Base-by-base conservation (phyloP, 2,888 invertebrate genomes). In the Podotricha telesiphe region DNA sequence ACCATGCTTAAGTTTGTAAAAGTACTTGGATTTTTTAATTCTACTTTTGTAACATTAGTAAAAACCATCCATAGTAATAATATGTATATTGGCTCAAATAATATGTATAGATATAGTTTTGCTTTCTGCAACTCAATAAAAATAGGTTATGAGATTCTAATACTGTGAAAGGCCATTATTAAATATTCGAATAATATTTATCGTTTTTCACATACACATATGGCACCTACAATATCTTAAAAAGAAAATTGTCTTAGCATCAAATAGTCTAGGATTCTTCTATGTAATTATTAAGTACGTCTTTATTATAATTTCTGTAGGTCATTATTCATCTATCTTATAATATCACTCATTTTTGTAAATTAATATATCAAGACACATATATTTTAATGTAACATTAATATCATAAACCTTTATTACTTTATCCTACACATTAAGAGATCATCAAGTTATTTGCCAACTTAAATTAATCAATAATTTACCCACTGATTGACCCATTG, bases 31-130 rank as follows among this genome's bases (percentile, higher is more conserved):
- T n/a, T 37, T 8, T 7, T 37, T 37, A 15, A 15, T 37, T 13
- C 15, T 37, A 20, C 7, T 7, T 45, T 22, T 5, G n/a, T 58
- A 42, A 58, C 17, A 45, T 6, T 45, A 55, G 6, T 65, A 37
- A 62, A 62, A 45, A 51, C 47, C 50, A 45, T 58, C 40, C 48
- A 11, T 56, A 56, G 45, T n/a, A n/a, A n/a, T n/a, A n/a, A n/a
- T n/a, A n/a, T 28, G 37, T 11, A 42, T 55, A 45, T 8, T 55
- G 34, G 15, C 28, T 17, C 42, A 64, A 19, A 42, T 15, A 40
- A 11, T 48, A 51, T n/a, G 15, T 22, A 2, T 37, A 37, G 28
- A 28, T 8, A 8, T 37, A 10, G 10, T 37, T 37, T 37, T 28
- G 6, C 6, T 5, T 28, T 28, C 28, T 28, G 28, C 6, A 28